A percentile compares a stretch with the other conserved stretches of the same genome.
Evolutionary conservation across 2,888 invertebrate species (phyloP).

Genomic region (Tetropium fuscum): DNA sequence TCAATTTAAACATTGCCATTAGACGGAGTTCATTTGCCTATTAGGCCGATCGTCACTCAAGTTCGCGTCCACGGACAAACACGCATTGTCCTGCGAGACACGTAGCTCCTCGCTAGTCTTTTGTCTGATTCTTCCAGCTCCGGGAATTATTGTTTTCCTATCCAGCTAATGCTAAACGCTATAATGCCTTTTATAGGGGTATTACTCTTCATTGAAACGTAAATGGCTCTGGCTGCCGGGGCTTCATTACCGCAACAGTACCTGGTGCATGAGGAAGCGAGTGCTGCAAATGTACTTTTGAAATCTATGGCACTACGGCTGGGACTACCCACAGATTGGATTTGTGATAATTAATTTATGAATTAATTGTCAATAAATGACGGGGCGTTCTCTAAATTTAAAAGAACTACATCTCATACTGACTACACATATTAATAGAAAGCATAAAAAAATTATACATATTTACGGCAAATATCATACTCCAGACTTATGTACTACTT

Average conservation of each 20-base stretch:
- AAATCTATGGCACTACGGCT: too few species aligned
- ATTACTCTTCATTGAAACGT: not conserved
- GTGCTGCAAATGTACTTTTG: too few species aligned
- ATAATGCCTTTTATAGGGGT: conserved; percentile 8
- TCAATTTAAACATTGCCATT: conserved; percentile 58
- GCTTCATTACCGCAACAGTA: not conserved
- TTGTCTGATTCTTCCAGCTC: conserved; percentile 15
- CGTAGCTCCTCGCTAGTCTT: conserved; percentile 30
- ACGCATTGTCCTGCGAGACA: conserved; percentile 42
- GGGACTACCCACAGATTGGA: too few species aligned
- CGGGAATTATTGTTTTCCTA: conserved; percentile 17
- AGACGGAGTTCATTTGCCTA: conserved; percentile 58
- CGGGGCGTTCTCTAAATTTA: too few species aligned
- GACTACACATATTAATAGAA: too few species aligned
- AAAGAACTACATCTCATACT: too few species aligned
- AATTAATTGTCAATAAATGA: too few species aligned
- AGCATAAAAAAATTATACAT: too few species aligned
- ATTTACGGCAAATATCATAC: too few species aligned
- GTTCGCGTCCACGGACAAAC: conserved; percentile 24
- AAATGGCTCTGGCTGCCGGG: not conserved
- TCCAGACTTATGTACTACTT: too few species aligned
- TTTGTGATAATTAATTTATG: too few species aligned
- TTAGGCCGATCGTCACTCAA: conserved; percentile 53
- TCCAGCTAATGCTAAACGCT: not conserved
- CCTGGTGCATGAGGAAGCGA: too few species aligned